These are phyloP conservation scores for Apteryx owenii DNA, from an alignment of 2,113 vertebrate species.

Conservation along the genomic window DNA sequence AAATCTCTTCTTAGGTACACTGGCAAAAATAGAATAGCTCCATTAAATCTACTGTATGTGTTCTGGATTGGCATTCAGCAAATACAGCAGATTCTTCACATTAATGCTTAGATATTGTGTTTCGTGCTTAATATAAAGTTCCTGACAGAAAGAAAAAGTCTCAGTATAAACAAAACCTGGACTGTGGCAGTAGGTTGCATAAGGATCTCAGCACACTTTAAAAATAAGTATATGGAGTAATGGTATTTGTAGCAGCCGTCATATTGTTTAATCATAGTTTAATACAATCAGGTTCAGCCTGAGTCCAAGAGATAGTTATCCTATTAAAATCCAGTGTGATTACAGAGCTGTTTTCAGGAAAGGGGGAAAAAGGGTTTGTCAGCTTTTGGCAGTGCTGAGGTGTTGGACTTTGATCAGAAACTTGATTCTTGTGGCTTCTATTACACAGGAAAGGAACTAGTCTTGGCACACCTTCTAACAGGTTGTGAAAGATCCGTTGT, in stretches of 20 bases:
- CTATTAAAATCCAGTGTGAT: constrained; percentile 61
- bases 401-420: constrained; percentile 55
- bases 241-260: background rate
- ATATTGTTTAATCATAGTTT: constrained; percentile 46
- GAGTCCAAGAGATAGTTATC: constrained; percentile 64
- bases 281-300: constrained; percentile 28
- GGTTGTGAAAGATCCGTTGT: constrained; percentile 52
- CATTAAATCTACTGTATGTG: background rate
- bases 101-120: background rate
- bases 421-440: constrained; percentile 61
- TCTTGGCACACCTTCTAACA: constrained; percentile 67
- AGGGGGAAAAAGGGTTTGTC: constrained; percentile 29
- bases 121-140: background rate
- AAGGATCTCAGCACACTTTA: background rate
- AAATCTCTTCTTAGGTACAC: background rate
- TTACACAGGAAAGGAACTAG: constrained; percentile 63
- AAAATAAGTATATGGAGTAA: constrained; percentile 54
- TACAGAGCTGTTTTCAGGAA: constrained; percentile 61
- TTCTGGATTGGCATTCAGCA: background rate
- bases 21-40: background rate
- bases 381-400: constrained; percentile 64
- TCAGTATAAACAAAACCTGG: background rate
- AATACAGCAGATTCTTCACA: background rate
- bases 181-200: background rate
- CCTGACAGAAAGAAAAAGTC: background rate